Evolutionary conservation across 1,140 invertebrate species (phyloP).

Genomic region (Caligus rogercresseyi): DNA sequence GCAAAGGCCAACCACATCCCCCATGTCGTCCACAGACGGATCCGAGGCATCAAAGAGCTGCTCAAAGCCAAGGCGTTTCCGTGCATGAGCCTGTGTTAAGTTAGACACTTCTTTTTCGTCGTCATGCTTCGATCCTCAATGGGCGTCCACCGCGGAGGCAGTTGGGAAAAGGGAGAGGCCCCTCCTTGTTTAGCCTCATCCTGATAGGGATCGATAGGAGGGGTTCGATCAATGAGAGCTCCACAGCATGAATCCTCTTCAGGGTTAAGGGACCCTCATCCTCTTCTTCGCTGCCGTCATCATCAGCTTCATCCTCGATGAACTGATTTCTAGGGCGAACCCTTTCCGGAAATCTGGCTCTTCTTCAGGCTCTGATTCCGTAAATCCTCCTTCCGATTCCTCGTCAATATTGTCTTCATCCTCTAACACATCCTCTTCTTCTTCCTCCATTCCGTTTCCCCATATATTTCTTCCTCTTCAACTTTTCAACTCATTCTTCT

Average conservation of each 20-base stretch:
- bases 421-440: constrained; percentile 28
- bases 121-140: constrained; percentile 21
- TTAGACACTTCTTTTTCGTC: constrained; percentile 25
- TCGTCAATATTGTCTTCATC: constrained; percentile 27
- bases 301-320: constrained; percentile 25
- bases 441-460: constrained; percentile 12
- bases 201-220: too few species aligned
- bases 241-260: constrained; percentile 7
- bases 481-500: constrained; percentile 10
- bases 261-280: not conserved
- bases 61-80: constrained; percentile 22
- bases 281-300: constrained; percentile 27
- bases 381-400: constrained; percentile 26
- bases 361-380: constrained; percentile 27
- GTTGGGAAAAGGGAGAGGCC: constrained; percentile 8
- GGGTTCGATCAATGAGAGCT: too few species aligned
- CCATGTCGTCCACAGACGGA: constrained; percentile 24
- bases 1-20: constrained; percentile 29
- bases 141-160: constrained; percentile 26
- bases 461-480: constrained; percentile 25
- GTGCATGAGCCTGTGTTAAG: constrained; percentile 21
- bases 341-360: constrained; percentile 21
- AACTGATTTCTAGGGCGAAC: not conserved
- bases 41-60: constrained; percentile 16
- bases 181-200: constrained; percentile 24